Evolutionary conservation across 2,888 invertebrate genomes (phyloP).

Genomic region (Endomychus coccineus): DNA sequence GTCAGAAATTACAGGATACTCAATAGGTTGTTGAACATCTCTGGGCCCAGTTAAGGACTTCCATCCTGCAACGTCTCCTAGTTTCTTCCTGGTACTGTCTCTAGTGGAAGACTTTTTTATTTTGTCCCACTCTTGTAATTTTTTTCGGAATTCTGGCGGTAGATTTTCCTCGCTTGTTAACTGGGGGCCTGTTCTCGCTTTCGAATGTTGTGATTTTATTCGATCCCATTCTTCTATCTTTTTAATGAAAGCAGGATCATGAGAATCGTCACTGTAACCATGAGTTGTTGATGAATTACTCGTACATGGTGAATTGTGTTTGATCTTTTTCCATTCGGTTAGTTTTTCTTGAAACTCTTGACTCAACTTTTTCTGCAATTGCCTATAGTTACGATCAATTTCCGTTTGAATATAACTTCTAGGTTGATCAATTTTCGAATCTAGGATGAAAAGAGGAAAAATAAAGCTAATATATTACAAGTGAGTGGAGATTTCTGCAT

Average conservation of each 20-base stretch:
- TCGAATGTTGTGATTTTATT: slow-evolving; percentile 37
- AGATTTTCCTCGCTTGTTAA: slow-evolving; percentile 58
- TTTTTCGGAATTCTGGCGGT: slow-evolving; percentile 74
- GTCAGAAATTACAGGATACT: slow-evolving; percentile 63
- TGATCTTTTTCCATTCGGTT: slow-evolving; percentile 46
- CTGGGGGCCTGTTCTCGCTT: slow-evolving; percentile 26
- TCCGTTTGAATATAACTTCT: slow-evolving; percentile 47
- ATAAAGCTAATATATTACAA: no score
- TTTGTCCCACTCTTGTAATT: slow-evolving; percentile 80
- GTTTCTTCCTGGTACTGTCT: slow-evolving; percentile 37
- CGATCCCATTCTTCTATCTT: slow-evolving; percentile 50
- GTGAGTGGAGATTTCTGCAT: no score
- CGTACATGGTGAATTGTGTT: slow-evolving; percentile 28
- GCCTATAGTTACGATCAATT: slow-evolving; percentile 63
- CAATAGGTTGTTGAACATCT: slow-evolving; percentile 39
- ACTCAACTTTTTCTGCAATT: slow-evolving; percentile 64
- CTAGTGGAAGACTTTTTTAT: slow-evolving; percentile 48
- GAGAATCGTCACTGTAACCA: slow-evolving; percentile 18
- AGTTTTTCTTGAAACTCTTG: slow-evolving; percentile 68
- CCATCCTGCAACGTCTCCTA: slow-evolving; percentile 58
- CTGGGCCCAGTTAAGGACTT: slow-evolving; percentile 43
- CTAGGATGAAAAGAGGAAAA: no score
- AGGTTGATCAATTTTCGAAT: slow-evolving; percentile 3
- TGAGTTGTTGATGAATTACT: slow-evolving; percentile 25
- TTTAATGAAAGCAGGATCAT: slow-evolving; percentile 41